A percentile compares a stretch with the other conserved stretches of the same genome.
phyloP scores from a whole-genome alignment of 2,113 vertebrate genomes.

The Macroglossus sobrinus region DNA sequence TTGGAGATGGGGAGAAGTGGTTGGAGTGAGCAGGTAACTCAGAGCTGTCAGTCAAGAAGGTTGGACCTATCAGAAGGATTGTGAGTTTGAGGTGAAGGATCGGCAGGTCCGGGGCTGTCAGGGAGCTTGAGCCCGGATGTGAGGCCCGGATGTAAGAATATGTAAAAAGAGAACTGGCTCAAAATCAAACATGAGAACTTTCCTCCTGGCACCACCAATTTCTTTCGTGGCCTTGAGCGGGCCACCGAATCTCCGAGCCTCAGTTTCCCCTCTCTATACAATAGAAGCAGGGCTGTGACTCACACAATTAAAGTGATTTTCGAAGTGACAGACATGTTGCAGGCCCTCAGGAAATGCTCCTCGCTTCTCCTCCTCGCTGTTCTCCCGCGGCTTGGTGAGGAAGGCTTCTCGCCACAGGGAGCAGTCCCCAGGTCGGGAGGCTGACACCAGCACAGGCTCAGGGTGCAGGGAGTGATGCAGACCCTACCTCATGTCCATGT shows the following conservation, averaged over 20 bases:
- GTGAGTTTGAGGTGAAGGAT: neutral
- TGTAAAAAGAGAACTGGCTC: neutral
- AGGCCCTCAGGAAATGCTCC: neutral
- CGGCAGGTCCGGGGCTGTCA: neutral
- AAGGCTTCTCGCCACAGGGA: slow-evolving; percentile 4
- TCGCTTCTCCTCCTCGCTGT: neutral
- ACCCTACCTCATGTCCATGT: neutral
- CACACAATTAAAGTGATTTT: neutral
- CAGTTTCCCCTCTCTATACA: neutral
- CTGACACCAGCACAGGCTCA: neutral
- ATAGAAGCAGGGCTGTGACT: neutral
- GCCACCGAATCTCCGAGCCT: neutral
- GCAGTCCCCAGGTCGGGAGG: neutral
- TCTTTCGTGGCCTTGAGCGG: neutral
- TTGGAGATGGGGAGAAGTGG: neutral
- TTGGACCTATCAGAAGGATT: neutral
- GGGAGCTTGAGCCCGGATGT: neutral
- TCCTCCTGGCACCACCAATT: neutral
- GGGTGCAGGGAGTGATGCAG: neutral
- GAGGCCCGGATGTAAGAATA: too few relatives aligned
- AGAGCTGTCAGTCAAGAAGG: neutral
- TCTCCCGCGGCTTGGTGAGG: neutral
- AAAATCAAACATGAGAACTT: neutral
- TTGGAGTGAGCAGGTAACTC: neutral
- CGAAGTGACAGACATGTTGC: too few relatives aligned